phyloP scores from a whole-genome alignment of 23 tunicate genomes.

The Styela plicata region DNA sequence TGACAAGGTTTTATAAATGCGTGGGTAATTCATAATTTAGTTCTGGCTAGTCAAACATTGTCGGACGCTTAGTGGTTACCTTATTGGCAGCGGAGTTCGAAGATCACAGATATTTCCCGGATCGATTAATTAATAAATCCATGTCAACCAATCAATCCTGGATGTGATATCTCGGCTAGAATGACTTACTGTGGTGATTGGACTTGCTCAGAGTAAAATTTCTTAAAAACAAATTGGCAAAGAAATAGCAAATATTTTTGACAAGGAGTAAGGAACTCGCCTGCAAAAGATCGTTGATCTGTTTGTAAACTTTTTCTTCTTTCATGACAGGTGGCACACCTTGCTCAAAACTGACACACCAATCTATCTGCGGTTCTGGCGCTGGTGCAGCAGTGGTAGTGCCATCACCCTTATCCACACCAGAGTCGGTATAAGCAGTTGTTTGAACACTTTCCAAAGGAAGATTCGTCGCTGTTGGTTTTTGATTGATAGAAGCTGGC shows the following conservation, averaged over 20 bases:
- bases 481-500: background rate
- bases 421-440: background rate
- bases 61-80: too few relatives aligned
- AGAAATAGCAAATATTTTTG: background rate
- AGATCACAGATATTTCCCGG: too few relatives aligned
- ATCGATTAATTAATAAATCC: too few relatives aligned
- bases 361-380: conserved; percentile 12
- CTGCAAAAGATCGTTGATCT: conserved; percentile 43
- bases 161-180: too few relatives aligned
- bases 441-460: background rate
- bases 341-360: conserved; percentile 47
- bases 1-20: too few relatives aligned
- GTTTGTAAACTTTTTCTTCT: conserved; percentile 29
- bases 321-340: conserved; percentile 49
- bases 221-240: too few relatives aligned
- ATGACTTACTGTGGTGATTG: too few relatives aligned
- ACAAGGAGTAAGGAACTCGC: conserved; percentile 2
- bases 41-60: too few relatives aligned
- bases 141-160: too few relatives aligned
- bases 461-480: background rate
- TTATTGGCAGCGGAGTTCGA: too few relatives aligned
- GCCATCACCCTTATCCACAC: background rate
- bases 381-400: background rate
- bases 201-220: too few relatives aligned
- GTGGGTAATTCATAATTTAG: too few relatives aligned